Evolutionary conservation across 2,888 invertebrate species (phyloP), one percentile per base, ranked within the genome.

Genomic region (Shargacucullia verbasci): DNA sequence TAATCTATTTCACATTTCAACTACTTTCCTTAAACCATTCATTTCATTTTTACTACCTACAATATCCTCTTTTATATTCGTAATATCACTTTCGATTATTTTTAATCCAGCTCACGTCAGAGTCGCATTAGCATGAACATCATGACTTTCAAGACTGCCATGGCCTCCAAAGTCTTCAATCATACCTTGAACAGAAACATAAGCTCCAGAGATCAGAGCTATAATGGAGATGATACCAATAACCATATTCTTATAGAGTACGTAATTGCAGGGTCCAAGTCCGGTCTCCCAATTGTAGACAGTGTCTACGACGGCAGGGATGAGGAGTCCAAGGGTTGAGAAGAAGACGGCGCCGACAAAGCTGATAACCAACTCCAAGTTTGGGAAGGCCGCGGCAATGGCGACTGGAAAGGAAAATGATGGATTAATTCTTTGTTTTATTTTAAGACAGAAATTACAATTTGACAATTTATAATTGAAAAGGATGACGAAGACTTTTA

Each of bases 331-430:
- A 46, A 96, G 94, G 4, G 95, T 95, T 0, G 97, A 96, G 80
- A 96, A 96, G 80, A 96, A 96, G 11, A 96, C 94, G 0, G 98
- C 96, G 12, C 99, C 99, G 0, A 98, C 97, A 52, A 99, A 93
- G 43, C 98, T 97, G 79, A 99, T 98, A 70, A 98, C 97, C 1
- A 98, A 95, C 59, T 97, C 98, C 65, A 99, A 90, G 79, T 98
- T 95, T 0, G 98, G 98, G 48, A 99, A 97, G 1, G 96, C 95
- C 2, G 96, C 96, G 0, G 98, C 97, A 41, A 98, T 84, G 0
- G 95, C 95, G 75, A 98, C 97, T 95, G 50, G 48, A 65, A 43
- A 49, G 0, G 7, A 0, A 35, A 35, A 9, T 35, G 8, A 35
- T 13, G n/a, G n/a, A n/a, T n/a, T n/a, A n/a, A n/a, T 3, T 33